These are phyloP conservation scores for Amazona vittata DNA, from an alignment of 2,113 vertebrate genomes.

Conservation along the genomic window DNA sequence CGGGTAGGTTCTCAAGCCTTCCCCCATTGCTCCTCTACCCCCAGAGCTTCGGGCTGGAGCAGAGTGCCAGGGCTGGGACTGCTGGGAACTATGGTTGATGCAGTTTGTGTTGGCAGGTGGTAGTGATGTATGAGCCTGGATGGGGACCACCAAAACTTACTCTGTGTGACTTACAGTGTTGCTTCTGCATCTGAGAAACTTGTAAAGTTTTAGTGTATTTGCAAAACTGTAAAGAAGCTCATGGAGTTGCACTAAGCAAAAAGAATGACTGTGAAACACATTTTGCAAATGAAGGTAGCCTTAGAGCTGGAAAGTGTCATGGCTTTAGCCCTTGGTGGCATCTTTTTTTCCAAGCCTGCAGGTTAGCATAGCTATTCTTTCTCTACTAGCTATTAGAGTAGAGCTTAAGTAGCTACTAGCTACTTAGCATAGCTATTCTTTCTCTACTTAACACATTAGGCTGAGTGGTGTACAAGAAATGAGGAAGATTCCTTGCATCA, in stretches of 20 bases:
- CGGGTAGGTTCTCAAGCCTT: constrained; percentile 77
- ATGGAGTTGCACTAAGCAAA: neutral
- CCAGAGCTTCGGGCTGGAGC: neutral
- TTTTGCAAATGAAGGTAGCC: neutral
- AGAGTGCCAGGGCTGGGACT: neutral
- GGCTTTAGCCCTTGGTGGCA: neutral
- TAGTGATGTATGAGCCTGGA: neutral
- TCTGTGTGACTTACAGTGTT: neutral
- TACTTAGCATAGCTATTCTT: neutral
- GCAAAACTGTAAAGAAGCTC: neutral
- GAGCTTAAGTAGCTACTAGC: no score
- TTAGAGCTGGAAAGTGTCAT: neutral
- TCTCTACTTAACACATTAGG: neutral
- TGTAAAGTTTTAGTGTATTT: neutral
- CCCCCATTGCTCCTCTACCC: neutral
- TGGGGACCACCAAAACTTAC: neutral
- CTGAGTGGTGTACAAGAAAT: neutral
- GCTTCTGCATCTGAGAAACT: neutral
- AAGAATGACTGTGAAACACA: neutral
- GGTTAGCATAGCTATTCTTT: neutral
- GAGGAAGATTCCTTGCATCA: neutral
- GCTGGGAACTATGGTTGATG: neutral
- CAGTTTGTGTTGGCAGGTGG: neutral
- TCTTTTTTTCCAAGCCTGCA: neutral
- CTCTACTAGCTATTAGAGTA: no score